Percentiles rank a stretch among this genome's conserved stretches.
phyloP scores from a whole-genome alignment of 2,797 vertebrate genomes.

The Bradypodion pumilum region DNA sequence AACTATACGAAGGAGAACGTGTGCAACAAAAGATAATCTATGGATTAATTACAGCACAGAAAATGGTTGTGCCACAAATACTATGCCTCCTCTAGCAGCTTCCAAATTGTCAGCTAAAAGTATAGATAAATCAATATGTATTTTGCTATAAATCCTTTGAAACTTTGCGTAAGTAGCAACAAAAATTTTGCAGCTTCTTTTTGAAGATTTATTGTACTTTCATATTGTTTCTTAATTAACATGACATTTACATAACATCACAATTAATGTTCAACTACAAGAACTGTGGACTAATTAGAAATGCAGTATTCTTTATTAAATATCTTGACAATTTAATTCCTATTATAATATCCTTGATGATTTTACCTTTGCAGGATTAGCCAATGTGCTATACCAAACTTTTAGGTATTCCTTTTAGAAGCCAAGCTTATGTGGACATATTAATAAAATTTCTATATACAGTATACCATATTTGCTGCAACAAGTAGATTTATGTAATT shows the following conservation, averaged over 20 bases:
- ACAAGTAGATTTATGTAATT: too few species aligned
- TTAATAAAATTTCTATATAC: too few species aligned
- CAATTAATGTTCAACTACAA: conserved; percentile 72
- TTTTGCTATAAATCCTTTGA: conserved; percentile 47
- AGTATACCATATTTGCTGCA: too few species aligned
- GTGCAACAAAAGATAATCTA: neutral
- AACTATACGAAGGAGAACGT: too few species aligned
- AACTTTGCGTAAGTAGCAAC: conserved; percentile 55
- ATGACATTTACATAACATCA: conserved; percentile 76
- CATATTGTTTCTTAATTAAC: conserved; percentile 73
- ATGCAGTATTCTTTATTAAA: conserved; percentile 65
- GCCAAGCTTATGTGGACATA: neutral
- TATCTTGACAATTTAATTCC: conserved; percentile 65
- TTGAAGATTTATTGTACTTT: conserved; percentile 67
- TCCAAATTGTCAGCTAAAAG: conserved; percentile 57
- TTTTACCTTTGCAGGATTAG: conserved; percentile 48
- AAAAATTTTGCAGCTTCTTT: conserved; percentile 50
- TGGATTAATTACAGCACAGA: neutral
- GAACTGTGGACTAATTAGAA: conserved; percentile 68
- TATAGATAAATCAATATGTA: conserved; percentile 45
- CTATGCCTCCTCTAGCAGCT: conserved; percentile 25
- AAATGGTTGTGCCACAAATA: neutral
- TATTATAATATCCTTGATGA: conserved; percentile 45
- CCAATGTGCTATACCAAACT: conserved; percentile 25
- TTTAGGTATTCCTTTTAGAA: conserved; percentile 20